phyloP scores from a whole-genome alignment of 2,888 invertebrate species.

The Minunthozetes semirufus region DNA sequence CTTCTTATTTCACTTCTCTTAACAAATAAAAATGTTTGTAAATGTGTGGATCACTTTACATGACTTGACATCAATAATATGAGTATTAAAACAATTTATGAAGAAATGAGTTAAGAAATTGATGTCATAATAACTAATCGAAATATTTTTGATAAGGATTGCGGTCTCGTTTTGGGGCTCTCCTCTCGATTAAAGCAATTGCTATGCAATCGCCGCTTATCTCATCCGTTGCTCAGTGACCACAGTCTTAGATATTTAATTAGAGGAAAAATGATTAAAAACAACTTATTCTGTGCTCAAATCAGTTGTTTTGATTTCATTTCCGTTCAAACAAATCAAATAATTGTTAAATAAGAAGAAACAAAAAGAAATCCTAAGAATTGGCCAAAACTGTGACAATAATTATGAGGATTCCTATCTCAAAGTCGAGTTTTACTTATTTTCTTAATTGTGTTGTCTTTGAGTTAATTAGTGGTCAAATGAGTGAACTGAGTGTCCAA shows the following conservation, averaged over 20 bases:
- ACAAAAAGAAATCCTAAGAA: not conserved
- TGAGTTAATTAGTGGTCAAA: slow-evolving; percentile 16
- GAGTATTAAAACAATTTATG: no score
- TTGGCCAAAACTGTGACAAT: not conserved
- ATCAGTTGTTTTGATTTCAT: not conserved
- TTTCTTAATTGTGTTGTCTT: slow-evolving; percentile 7
- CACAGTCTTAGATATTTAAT: not conserved
- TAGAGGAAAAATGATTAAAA: not conserved
- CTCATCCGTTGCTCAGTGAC: slow-evolving; percentile 12
- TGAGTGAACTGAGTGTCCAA: not conserved
- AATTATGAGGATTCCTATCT: not conserved
- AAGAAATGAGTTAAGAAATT: no score
- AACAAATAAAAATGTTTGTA: no score
- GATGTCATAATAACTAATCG: no score
- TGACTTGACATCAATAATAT: no score
- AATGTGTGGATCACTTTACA: no score
- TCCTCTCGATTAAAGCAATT: not conserved
- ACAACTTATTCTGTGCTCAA: not conserved
- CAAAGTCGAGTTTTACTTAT: not conserved
- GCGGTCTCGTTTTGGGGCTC: not conserved
- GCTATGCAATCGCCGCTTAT: not conserved
- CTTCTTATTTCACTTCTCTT: no score
- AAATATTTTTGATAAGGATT: not conserved
- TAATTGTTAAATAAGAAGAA: not conserved
- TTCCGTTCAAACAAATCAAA: not conserved